Evolutionary conservation across 2,888 invertebrate genomes (phyloP), one percentile per base, ranked within the genome.

Genomic region (Habroteleia sp.): DNA sequence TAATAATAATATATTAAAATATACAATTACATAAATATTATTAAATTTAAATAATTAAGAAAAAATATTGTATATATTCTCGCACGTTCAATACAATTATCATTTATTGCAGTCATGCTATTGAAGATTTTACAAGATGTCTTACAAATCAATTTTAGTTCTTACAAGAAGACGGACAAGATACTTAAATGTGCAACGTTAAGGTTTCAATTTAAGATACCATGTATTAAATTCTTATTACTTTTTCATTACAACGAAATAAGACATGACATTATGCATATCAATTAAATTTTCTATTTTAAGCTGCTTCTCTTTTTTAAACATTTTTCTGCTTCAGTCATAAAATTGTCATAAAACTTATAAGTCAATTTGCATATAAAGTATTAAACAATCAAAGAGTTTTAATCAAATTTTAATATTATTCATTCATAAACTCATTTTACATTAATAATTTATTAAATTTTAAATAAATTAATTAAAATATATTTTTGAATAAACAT

Each of bases 61-160:
- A n/a, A n/a, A n/a, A n/a, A n/a, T n/a, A n/a, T n/a, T n/a, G n/a
- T n/a, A n/a, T n/a, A n/a, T n/a, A n/a, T n/a, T n/a, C n/a, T n/a
- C n/a, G n/a, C n/a, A n/a, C n/a, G n/a, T n/a, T n/a, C n/a, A n/a
- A n/a, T 31, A 31, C 8, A 31, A 31, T 11, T 14, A 37, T 37
- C 10, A 37, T 14, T 37, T 37, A 3, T 20, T 20, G 20, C 4
- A 2, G 20, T 20, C 20, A 4, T 29, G 10, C 10, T 10, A 29
- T 29, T 10, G 1, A 29, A 29, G 29, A 25, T 25, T 25, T 37
- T 14, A 37, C 16, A 37, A 3, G 37, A 37, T 37, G 25, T 25
- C 25, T 37, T 52, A 52, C 37, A 52, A 52, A 25, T 37, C 37
- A 52, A 52, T 52, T 35, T 52, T 25, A 52, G 11, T 35, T 37